Evolutionary conservation across 2,888 invertebrate genomes (phyloP).

Genomic region (Aphelenchoides bicaudatus): DNA sequence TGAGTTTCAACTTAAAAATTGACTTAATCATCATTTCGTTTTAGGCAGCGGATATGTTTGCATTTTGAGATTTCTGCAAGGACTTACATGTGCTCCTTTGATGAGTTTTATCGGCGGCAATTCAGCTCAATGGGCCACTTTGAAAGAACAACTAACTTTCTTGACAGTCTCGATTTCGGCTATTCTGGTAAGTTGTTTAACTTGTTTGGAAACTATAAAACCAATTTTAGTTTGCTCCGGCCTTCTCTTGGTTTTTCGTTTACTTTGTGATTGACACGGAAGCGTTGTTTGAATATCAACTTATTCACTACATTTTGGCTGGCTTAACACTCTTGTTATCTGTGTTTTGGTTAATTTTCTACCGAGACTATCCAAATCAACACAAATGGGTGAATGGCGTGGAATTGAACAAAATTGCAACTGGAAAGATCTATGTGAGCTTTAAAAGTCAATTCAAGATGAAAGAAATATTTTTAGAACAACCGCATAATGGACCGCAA

Average conservation of each 20-base stretch:
- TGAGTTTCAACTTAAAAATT: slow-evolving; percentile 16
- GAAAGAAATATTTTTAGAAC: slow-evolving; percentile 23
- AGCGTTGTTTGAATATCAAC: not conserved
- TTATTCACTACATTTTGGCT: slow-evolving; percentile 17
- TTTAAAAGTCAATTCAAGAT: not conserved
- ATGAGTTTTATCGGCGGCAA: slow-evolving; percentile 44
- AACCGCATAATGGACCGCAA: slow-evolving; percentile 30
- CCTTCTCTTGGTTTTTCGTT: slow-evolving; percentile 37
- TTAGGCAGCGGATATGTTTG: slow-evolving; percentile 22
- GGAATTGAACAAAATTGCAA: slow-evolving; percentile 48
- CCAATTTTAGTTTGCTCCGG: slow-evolving; percentile 39
- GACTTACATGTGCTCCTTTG: slow-evolving; percentile 39
- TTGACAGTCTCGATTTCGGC: slow-evolving; percentile 40
- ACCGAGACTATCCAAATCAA: slow-evolving; percentile 46
- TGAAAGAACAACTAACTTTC: slow-evolving; percentile 51
- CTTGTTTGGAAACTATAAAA: too few relatives aligned
- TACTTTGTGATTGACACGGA: slow-evolving; percentile 11
- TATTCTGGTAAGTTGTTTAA: slow-evolving; percentile 42
- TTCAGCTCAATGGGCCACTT: slow-evolving; percentile 47
- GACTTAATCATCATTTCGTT: not conserved
- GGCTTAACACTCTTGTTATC: slow-evolving; percentile 25
- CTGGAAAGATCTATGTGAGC: slow-evolving; percentile 48
- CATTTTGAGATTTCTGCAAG: slow-evolving; percentile 40
- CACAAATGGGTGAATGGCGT: slow-evolving; percentile 53
- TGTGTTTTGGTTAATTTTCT: slow-evolving; percentile 48